These are phyloP conservation scores for Pangasius mekongensis DNA, from an alignment of 2,797 vertebrate species.

Conservation along the genomic window DNA sequence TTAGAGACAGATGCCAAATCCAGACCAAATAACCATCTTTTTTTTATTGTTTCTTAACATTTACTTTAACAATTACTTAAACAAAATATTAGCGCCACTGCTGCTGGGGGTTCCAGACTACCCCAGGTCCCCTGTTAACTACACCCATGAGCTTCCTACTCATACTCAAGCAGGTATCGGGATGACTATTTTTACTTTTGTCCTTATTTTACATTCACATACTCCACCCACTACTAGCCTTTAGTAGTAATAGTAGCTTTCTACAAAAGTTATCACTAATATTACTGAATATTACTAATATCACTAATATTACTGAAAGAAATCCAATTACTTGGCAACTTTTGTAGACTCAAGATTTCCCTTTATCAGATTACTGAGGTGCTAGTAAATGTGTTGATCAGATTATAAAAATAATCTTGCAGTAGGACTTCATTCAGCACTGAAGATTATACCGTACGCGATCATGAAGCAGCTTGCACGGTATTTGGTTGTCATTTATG, in stretches of 20 bases:
- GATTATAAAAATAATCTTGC: background rate
- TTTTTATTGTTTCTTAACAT: background rate
- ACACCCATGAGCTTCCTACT: background rate
- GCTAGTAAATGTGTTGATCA: background rate
- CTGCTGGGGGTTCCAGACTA: background rate
- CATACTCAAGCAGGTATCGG: too few relatives aligned
- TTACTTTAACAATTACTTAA: background rate
- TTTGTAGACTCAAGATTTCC: background rate
- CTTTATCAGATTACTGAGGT: background rate
- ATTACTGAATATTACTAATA: too few relatives aligned
- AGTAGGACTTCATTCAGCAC: background rate
- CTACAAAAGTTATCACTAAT: too few relatives aligned
- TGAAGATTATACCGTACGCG: background rate
- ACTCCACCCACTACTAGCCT: background rate
- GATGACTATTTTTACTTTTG: background rate
- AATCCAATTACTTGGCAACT: background rate
- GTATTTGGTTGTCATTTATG: constrained; percentile 30
- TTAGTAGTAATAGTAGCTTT: background rate
- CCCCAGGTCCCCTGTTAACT: background rate
- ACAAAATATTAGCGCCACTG: background rate
- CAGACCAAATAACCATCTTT: background rate
- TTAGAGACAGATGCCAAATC: background rate
- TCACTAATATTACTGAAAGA: background rate
- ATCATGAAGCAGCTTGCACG: constrained; percentile 28
- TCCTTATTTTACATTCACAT: background rate